These are phyloP conservation scores for Heliconius cydno DNA, from an alignment of 2,888 invertebrate species.

Conservation along the genomic window DNA sequence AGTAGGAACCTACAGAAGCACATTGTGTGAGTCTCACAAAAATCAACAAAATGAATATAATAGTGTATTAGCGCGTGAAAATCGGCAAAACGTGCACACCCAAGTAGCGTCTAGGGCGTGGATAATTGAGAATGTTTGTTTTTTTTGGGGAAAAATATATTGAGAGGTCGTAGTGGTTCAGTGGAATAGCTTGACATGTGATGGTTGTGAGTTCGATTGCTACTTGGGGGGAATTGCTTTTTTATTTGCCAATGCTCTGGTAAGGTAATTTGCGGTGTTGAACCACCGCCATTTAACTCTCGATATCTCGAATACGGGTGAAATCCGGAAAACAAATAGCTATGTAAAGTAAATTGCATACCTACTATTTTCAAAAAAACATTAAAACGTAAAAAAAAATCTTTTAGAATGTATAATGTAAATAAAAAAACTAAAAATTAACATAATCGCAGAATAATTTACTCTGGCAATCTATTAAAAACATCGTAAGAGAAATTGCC, in stretches of 20 bases:
- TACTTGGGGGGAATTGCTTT: neutral
- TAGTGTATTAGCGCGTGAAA: slow-evolving; percentile 67
- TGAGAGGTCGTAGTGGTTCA: neutral
- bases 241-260: too few species aligned
- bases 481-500: slow-evolving; percentile 31
- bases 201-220: neutral
- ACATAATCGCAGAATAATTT: neutral
- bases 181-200: neutral
- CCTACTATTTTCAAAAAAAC: too few species aligned
- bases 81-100: slow-evolving; percentile 67
- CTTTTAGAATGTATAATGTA: too few species aligned
- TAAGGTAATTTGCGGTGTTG: too few species aligned
- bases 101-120: slow-evolving; percentile 63
- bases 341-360: too few species aligned
- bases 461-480: neutral
- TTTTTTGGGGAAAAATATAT: slow-evolving; percentile 39
- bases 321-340: too few species aligned
- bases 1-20: slow-evolving; percentile 55
- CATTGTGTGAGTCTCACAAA: slow-evolving; percentile 57
- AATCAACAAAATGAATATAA: slow-evolving; percentile 59
- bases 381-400: too few species aligned
- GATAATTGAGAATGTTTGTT: slow-evolving; percentile 59
- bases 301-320: too few species aligned
- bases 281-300: too few species aligned
- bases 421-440: neutral